These are phyloP conservation scores for Chrysolina americana DNA, from an alignment of 2,888 invertebrate genomes.

Conservation along the genomic window DNA sequence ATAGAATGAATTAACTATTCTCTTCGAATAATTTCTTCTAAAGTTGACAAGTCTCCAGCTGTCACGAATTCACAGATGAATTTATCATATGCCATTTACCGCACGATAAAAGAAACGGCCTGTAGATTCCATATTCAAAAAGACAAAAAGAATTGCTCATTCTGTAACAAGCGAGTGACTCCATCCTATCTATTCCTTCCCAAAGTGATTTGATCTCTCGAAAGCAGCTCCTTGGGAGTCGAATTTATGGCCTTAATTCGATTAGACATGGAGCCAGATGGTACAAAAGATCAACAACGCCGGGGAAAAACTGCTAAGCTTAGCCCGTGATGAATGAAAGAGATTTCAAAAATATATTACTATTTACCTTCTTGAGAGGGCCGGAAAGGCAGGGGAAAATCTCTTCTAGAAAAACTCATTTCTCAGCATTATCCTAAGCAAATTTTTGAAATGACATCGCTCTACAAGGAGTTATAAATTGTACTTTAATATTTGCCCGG, in stretches of 20 bases:
- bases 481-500: slow-evolving; percentile 57
- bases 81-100: too few species aligned
- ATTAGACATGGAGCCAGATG: slow-evolving; percentile 59
- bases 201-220: slow-evolving; percentile 5
- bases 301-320: slow-evolving; percentile 61
- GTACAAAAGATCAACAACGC: slow-evolving; percentile 60
- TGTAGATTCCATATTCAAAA: too few species aligned
- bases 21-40: too few species aligned
- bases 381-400: slow-evolving; percentile 50
- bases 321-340: slow-evolving; percentile 56
- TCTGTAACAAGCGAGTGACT: background rate
- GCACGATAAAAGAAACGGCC: too few species aligned
- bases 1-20: too few species aligned
- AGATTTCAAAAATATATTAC: slow-evolving; percentile 59
- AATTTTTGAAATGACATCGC: slow-evolving; percentile 52
- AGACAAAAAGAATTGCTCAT: background rate
- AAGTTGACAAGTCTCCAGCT: too few species aligned
- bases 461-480: slow-evolving; percentile 57
- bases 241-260: slow-evolving; percentile 51
- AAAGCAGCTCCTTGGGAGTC: background rate
- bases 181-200: background rate
- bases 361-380: slow-evolving; percentile 59
- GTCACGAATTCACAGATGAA: too few species aligned
- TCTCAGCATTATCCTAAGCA: slow-evolving; percentile 56
- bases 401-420: slow-evolving; percentile 52